These are phyloP conservation scores for Brachionus rotundiformis DNA, from an alignment of 1,140 invertebrate species.

Conservation along the genomic window DNA sequence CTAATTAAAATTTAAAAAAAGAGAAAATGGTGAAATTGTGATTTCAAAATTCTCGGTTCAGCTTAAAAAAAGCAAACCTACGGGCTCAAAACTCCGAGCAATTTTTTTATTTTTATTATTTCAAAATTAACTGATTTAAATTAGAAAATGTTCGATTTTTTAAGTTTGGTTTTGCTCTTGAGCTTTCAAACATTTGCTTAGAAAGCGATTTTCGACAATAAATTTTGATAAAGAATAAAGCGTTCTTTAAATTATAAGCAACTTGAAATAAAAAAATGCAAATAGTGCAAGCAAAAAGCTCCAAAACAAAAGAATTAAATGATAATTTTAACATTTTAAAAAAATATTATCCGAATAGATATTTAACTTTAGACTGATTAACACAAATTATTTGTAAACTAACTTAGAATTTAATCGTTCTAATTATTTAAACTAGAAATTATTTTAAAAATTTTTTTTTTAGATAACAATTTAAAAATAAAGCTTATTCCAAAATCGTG, in stretches of 20 bases:
- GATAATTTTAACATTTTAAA: background rate
- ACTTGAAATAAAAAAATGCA: background rate
- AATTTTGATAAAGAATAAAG: background rate
- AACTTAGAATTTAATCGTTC: too few species aligned
- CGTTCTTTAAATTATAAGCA: background rate
- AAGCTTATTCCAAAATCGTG: too few species aligned
- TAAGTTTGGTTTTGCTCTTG: background rate
- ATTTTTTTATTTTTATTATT: too few species aligned
- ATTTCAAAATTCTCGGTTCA: background rate
- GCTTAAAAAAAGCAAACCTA: background rate
- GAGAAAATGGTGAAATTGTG: conserved; percentile 5
- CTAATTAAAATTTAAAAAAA: background rate
- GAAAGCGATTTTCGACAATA: background rate
- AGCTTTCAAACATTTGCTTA: background rate
- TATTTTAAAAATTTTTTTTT: too few species aligned
- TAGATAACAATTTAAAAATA: too few species aligned
- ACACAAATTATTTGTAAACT: background rate
- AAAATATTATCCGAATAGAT: too few species aligned
- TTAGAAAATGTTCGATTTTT: background rate
- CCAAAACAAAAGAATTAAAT: background rate
- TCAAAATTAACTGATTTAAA: background rate
- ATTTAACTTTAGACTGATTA: background rate
- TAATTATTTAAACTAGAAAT: too few species aligned
- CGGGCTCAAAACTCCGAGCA: too few species aligned
- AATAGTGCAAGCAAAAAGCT: background rate